Percentiles rank a stretch among this genome's conserved stretches.
Evolutionary conservation across 2,797 vertebrate genomes (phyloP).

Genomic region (Podarcis siculus): DNA sequence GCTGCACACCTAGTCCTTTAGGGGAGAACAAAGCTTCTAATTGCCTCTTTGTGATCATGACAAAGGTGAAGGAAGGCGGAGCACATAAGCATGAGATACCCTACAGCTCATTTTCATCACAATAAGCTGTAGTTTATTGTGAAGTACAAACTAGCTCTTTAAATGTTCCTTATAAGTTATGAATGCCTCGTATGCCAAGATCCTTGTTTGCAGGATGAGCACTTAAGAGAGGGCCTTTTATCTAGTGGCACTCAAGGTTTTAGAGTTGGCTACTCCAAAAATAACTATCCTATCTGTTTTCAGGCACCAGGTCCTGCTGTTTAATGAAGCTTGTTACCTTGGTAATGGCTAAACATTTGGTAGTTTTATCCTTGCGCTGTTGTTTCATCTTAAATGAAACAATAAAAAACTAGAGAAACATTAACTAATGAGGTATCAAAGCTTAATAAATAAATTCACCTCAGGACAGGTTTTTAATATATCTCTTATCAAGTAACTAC

Average conservation of each 20-base stretch:
- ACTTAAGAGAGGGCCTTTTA: not conserved
- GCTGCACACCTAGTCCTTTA: too few species aligned
- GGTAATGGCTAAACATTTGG: not conserved
- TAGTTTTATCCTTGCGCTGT: not conserved
- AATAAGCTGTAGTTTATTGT: not conserved
- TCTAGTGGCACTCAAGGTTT: not conserved
- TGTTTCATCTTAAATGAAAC: not conserved
- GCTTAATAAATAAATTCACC: constrained; percentile 44
- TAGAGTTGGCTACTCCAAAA: too few species aligned
- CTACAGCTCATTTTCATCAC: too few species aligned
- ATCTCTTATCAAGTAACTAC: constrained; percentile 65
- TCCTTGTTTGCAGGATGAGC: not conserved
- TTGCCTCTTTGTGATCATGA: too few species aligned
- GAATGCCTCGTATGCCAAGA: not conserved
- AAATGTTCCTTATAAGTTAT: not conserved
- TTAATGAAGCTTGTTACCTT: not conserved
- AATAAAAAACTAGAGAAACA: constrained; percentile 55
- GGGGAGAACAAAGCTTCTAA: too few species aligned
- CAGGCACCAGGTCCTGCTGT: not conserved
- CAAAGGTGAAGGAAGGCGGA: too few species aligned
- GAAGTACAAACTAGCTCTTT: not conserved
- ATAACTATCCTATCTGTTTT: not conserved
- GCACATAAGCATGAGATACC: too few species aligned
- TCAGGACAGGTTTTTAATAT: constrained; percentile 59
- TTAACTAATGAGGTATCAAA: constrained; percentile 50